Evolutionary conservation across 92 coral and sea anemone genomes (phyloP).

Genomic region (Desmophyllum pertusum): DNA sequence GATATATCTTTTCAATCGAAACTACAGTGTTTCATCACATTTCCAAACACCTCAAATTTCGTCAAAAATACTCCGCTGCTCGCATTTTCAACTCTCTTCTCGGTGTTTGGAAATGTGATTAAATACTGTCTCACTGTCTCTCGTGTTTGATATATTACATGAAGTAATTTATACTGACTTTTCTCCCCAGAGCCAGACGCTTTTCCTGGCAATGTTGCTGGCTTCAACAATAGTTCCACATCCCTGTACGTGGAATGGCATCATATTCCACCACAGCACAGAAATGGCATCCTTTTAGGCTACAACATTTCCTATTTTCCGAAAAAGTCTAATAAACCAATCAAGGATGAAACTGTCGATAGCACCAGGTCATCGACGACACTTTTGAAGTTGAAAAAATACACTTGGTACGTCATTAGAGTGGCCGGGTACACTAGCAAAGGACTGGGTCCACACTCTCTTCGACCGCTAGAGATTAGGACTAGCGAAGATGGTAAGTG

Average conservation of each 20-base stretch:
- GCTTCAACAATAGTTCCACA: slow-evolving; percentile 83
- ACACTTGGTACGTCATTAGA: slow-evolving; percentile 65
- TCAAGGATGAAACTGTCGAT: slow-evolving; percentile 44
- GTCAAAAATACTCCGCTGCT: neutral
- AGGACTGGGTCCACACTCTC: slow-evolving; percentile 88
- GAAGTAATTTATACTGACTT: neutral
- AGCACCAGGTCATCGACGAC: slow-evolving; percentile 48
- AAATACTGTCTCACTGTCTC: too few relatives aligned
- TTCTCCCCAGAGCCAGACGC: slow-evolving; percentile 70
- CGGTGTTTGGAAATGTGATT: too few relatives aligned
- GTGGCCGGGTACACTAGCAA: slow-evolving; percentile 89
- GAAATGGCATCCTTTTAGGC: slow-evolving; percentile 72
- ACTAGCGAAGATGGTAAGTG: slow-evolving; percentile 93
- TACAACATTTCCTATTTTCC: slow-evolving; percentile 62
- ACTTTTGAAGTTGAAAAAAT: slow-evolving; percentile 67
- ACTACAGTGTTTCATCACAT: neutral
- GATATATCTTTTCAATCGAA: too few relatives aligned
- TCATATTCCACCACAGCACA: slow-evolving; percentile 53
- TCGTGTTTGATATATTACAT: neutral
- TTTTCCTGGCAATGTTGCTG: slow-evolving; percentile 65
- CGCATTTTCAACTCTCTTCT: too few relatives aligned
- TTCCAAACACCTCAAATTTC: neutral
- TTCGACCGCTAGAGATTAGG: slow-evolving; percentile 38
- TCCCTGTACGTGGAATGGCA: slow-evolving; percentile 85
- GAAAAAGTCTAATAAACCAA: neutral